Percentiles rank a stretch among this genome's conserved stretches.
Evolutionary conservation across 2,113 vertebrate species (phyloP).

Genomic region (Muntiacus muntjak): DNA sequence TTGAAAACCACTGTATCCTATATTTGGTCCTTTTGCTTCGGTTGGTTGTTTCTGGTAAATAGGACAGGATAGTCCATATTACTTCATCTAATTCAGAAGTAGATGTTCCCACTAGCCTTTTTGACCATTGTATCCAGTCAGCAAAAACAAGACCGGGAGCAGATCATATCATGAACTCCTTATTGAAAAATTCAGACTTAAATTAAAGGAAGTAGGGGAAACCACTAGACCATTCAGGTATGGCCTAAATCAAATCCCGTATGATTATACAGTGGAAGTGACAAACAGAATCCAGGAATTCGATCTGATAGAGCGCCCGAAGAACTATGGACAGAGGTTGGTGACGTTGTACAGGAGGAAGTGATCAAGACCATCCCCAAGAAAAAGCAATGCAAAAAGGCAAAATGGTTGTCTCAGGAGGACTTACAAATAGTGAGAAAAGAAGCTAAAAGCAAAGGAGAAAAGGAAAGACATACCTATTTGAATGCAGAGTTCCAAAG

Average conservation of each 20-base stretch:
- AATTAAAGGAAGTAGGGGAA: not conserved
- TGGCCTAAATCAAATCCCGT: not conserved
- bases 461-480: not conserved
- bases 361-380: not conserved
- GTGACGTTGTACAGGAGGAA: not conserved
- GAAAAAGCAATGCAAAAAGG: not conserved
- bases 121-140: not conserved
- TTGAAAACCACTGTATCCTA: not conserved
- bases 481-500: not conserved
- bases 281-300: not conserved
- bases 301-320: not conserved
- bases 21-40: not conserved
- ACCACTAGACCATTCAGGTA: not conserved
- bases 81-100: not conserved
- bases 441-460: not conserved
- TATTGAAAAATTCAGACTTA: not conserved
- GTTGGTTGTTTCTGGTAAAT: not conserved
- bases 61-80: not conserved
- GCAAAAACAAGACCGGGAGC: rapidly evolving
- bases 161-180: not conserved
- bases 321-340: not conserved
- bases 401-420: not conserved
- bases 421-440: not conserved
- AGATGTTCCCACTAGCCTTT: not conserved
- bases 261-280: not conserved